Base-by-base conservation (phyloP, 2,888 invertebrate species). In the Drosophila melanosoma region DNA sequence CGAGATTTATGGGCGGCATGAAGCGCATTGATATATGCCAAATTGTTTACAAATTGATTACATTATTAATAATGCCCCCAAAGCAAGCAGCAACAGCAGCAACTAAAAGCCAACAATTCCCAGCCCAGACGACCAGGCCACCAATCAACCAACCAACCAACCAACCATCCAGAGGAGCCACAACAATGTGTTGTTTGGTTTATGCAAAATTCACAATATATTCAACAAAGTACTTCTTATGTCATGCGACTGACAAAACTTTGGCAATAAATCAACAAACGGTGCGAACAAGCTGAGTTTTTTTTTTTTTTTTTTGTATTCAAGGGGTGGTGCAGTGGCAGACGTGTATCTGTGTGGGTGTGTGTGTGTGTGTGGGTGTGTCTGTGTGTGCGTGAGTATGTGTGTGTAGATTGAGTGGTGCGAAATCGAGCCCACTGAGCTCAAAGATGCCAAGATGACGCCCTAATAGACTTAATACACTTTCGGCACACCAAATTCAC, bases 41-140 rank as follows among this genome's bases (percentile, higher is more conserved):
- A 86, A 86, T 88, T 88, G 88, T 86, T 86, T 86, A 86, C 88
- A 88, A 86, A 86, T 86, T 86, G 88, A 86, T 88, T 86, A 78
- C 88, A 86, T 86, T 86, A 88, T 88, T 86, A 86, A 86, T 86
- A 86, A 88, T 85, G 86, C 86, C 86, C 86, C 86, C 81, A 71
- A 69, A 68, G 65, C 60, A 69, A 51, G 56, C 57, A 26, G 45
- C 10, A 33, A 52, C 23, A 40, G 23, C 45, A 58, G 29, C 57
- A 62, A 29, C 56, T n/a, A 29, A 20, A 15, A 8, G 33, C 20
- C 35, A 59, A 29, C 15, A 45, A 36, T 29, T 29, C 29, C 29
- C 29, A 1, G 29, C 29, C 29, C 29, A 29, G 29, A 6, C 15
- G 40, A 48, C 45, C 23, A 29, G 29, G 29, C 15, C 49, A 48